A percentile compares a stretch with the other conserved stretches of the same genome.
Evolutionary conservation across 2,113 vertebrate species (phyloP).

Genomic region (Hypocryptadius cinnamomeus): DNA sequence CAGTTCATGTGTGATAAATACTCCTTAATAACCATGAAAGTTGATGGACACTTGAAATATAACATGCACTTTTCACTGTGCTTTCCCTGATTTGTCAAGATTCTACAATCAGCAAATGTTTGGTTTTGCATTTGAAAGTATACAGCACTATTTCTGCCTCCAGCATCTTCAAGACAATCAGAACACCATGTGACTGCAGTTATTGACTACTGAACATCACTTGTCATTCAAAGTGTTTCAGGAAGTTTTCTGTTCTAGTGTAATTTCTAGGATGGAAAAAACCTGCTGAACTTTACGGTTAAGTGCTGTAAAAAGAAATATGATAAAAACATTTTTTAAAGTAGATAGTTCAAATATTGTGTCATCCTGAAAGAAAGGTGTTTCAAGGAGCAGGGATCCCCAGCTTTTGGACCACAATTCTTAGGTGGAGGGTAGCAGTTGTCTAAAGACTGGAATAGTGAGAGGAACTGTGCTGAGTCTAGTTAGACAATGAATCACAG

Average conservation of each 20-base stretch:
- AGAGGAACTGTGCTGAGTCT: neutral
- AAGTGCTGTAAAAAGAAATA: neutral
- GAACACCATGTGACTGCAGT: neutral
- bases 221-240: neutral
- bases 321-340: neutral
- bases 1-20: neutral
- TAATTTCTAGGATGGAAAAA: neutral
- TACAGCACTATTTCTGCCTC: neutral
- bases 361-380: neutral
- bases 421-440: neutral
- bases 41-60: neutral
- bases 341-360: neutral
- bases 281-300: neutral
- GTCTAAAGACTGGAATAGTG: neutral
- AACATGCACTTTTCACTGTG: neutral
- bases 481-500: neutral
- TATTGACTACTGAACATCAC: neutral
- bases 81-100: neutral
- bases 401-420: neutral
- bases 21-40: neutral
- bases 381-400: neutral
- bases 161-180: neutral
- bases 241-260: neutral
- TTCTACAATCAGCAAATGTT: neutral
- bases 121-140: neutral